Percentiles rank a stretch among this genome's conserved stretches.
Evolutionary conservation across 2,797 vertebrate species (phyloP).

Genomic region (Ambastaia sidthimunki): DNA sequence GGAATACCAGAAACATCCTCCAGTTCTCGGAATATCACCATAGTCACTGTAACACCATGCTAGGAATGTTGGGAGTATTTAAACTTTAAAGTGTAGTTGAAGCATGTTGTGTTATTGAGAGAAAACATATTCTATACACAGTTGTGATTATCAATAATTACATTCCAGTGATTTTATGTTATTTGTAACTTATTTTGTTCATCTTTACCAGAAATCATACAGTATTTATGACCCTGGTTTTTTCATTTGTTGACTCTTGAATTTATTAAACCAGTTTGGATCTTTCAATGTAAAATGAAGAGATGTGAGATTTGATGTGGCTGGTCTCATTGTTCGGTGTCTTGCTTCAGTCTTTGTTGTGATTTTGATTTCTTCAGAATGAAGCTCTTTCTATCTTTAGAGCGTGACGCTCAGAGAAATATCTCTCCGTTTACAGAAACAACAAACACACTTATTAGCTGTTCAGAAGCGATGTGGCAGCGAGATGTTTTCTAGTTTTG

Average conservation of each 20-base stretch:
- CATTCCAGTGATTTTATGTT: not conserved
- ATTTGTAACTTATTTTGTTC: no score
- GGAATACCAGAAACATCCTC: not conserved
- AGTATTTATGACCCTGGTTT: not conserved
- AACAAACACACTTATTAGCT: slow-evolving; percentile 39
- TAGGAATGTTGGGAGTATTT: not conserved
- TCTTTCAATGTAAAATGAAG: not conserved
- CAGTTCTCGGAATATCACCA: not conserved
- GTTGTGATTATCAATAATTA: not conserved
- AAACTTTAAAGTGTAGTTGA: not conserved
- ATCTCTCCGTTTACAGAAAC: slow-evolving; percentile 48
- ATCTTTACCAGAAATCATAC: no score
- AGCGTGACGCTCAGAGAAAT: slow-evolving; percentile 46
- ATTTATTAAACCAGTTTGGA: not conserved
- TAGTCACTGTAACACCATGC: not conserved
- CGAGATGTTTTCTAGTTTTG: not conserved
- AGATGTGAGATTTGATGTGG: no score
- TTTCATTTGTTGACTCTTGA: not conserved
- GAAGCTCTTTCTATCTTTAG: slow-evolving; percentile 44
- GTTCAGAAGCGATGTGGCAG: slow-evolving; percentile 37
- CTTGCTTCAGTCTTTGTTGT: no score
- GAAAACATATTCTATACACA: not conserved
- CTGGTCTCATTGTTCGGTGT: no score
- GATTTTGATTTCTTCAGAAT: no score
- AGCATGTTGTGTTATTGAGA: not conserved